Evolutionary conservation across 2,888 invertebrate species (phyloP), one percentile per base, ranked within the genome.

Genomic region (Eurytoma adleriae): DNA sequence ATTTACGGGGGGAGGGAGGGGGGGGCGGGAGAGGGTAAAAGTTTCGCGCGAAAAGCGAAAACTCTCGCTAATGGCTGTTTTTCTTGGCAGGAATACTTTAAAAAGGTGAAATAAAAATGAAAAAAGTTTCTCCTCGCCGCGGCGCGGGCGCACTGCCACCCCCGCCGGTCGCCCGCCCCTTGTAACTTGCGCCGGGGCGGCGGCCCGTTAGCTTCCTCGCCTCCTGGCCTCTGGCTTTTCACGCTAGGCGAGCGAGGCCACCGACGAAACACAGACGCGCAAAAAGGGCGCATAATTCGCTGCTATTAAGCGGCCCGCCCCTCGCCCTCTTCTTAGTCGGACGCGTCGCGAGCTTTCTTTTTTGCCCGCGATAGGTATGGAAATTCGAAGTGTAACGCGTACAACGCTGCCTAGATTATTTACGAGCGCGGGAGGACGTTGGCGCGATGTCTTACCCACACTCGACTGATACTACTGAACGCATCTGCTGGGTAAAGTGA

Each of bases 21-120:
- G 59, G 68, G 30, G 48, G 52, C 27, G 62, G 82, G 83, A 84
- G 81, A 79, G 87, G 84, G 87, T 86, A 86, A 89, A 90, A 90
- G 90, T 90, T 90, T 89, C 87, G 86, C 87, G 89, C 89, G 89
- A 90, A 89, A 90, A 90, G 88, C 90, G 89, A 90, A 90, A 90
- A 90, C 89, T 89, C 90, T 88, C 86, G 89, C 90, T 90, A 90
- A 90, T 90, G 90, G 90, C 89, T 90, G 90, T 90, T 90, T 90
- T 90, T 90, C 90, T 90, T 90, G 86, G 86, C 85, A 84, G 87
- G 88, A 88, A 89, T 90, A 89, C 88, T 89, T 89, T 88, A 89
- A 88, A 89, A 87, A 86, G 79, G 84, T 83, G 85, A 85, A 88
- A 88, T 89, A 89, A 89, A 89, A 89, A 89, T 86, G 87, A 85